phyloP scores from a whole-genome alignment of 2,113 vertebrate species.

The Todiramphus saurophagus region DNA sequence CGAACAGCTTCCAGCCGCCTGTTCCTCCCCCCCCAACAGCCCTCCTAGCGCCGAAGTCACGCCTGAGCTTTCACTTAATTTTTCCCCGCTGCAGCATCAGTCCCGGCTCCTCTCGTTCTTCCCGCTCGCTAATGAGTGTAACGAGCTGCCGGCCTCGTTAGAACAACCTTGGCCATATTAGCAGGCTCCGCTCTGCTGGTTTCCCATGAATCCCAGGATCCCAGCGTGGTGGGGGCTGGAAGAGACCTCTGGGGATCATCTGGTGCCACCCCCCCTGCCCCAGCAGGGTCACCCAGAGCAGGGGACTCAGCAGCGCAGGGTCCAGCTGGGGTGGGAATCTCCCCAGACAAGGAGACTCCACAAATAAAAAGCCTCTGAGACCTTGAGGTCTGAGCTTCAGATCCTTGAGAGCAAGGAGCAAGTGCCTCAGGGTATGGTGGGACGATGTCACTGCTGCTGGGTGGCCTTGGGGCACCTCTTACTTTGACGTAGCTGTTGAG shows the following conservation, averaged over 20 bases:
- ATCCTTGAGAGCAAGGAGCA: too few species aligned
- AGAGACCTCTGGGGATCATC: too few species aligned
- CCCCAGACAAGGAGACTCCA: too few species aligned
- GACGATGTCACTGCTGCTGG: background rate
- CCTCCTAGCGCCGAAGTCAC: background rate
- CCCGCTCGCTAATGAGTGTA: conserved; percentile 13
- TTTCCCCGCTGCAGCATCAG: conserved; percentile 35
- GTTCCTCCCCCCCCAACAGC: background rate
- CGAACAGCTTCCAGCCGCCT: too few species aligned
- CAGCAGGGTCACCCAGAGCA: too few species aligned
- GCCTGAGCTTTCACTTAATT: background rate
- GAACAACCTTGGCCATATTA: background rate
- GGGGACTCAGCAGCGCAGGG: too few species aligned
- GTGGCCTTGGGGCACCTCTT: background rate
- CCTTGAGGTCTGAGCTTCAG: background rate
- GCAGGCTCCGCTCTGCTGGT: background rate
- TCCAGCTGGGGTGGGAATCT: too few species aligned
- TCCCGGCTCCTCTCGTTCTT: background rate
- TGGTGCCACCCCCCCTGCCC: too few species aligned
- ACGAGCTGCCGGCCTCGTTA: background rate
- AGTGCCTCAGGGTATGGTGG: too few species aligned
- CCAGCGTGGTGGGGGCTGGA: too few species aligned
- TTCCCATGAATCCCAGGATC: background rate
- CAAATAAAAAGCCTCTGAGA: background rate
- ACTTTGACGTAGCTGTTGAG: background rate